Evolutionary conservation across 2,888 invertebrate genomes (phyloP).

Genomic region (Habrosyne pyritoides): DNA sequence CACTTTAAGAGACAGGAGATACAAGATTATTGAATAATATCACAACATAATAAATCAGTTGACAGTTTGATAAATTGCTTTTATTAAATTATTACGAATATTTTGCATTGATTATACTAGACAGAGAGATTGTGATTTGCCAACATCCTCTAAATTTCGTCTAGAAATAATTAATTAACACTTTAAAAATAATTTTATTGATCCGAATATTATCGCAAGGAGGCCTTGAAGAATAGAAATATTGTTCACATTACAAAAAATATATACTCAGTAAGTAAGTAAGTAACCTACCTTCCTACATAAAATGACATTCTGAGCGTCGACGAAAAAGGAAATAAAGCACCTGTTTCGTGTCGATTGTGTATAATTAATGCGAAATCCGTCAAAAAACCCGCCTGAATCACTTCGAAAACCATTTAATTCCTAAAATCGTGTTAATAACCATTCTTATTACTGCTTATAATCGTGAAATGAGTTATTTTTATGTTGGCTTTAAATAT

Average conservation of each 20-base stretch:
- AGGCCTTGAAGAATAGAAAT: neutral
- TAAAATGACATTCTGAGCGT: neutral
- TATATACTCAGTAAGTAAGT: neutral
- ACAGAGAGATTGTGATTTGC: slow-evolving; percentile 8
- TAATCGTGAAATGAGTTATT: neutral
- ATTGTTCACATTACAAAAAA: neutral
- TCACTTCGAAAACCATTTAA: neutral
- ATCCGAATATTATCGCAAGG: neutral
- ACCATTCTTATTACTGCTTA: neutral
- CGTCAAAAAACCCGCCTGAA: neutral
- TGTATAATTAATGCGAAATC: neutral
- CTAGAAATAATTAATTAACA: neutral
- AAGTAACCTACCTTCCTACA: too few relatives aligned
- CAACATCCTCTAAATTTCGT: slow-evolving; percentile 20
- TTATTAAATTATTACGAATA: slow-evolving; percentile 26
- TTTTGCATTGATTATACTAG: slow-evolving; percentile 4
- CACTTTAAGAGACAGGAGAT: slow-evolving; percentile 28
- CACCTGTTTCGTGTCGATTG: neutral
- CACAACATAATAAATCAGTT: slow-evolving; percentile 25
- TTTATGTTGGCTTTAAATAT: slow-evolving; percentile 1
- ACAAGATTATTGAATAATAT: slow-evolving; percentile 44
- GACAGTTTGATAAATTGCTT: slow-evolving; percentile 35
- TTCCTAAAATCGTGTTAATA: slow-evolving; percentile 21
- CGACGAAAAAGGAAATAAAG: neutral
- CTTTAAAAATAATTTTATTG: neutral